Evolutionary conservation across 2,888 invertebrate species (phyloP), one percentile per base, ranked within the genome.

Genomic region (Bellardia bayeri): DNA sequence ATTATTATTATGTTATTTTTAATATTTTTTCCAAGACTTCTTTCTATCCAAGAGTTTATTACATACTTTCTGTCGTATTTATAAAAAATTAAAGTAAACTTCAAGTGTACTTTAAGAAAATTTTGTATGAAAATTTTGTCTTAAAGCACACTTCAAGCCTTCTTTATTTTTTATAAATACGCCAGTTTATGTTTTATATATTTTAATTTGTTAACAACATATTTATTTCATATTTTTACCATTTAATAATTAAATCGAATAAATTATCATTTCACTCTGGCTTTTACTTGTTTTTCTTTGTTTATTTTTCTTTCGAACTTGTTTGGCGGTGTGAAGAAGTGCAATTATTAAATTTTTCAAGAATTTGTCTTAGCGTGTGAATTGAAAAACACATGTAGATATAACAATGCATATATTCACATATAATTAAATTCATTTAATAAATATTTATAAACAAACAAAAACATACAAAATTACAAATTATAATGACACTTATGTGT

Each of bases 401-500:
- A 78, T 42, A 74, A 74, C 49, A 74, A 13, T 66, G 16, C 30
- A 54, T n/a, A 42, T 11, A 40, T 30, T 8, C 4, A 23, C 8
- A 45, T 45, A 72, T 74, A 66, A 74, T 56, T 74, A 37, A 42
- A 69, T 76, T 75, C 63, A 51, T 13, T 37, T 58, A 11, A 75
- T 76, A 69, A 82, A 82, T 82, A 82, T 82, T 68, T 76, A 76
- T 76, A 14, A 82, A 68, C 30, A 13, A 8, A 56, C 8, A 54
- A 11, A 66, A 68, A 69, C 61, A 80, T 30, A 63, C 56, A 45
- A 58, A 40, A 23, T 9, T 33, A 64, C 80, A 74, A 58, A 58
- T 66, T 51, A 1, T 40, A 82, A 69, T 82, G 82, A 54, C 82
- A 69, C 51, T 82, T 69, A 82, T 82, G 56, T 8, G 68, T 82